phyloP scores from a whole-genome alignment of 2,888 invertebrate genomes.

The Epirrhoe tristata region DNA sequence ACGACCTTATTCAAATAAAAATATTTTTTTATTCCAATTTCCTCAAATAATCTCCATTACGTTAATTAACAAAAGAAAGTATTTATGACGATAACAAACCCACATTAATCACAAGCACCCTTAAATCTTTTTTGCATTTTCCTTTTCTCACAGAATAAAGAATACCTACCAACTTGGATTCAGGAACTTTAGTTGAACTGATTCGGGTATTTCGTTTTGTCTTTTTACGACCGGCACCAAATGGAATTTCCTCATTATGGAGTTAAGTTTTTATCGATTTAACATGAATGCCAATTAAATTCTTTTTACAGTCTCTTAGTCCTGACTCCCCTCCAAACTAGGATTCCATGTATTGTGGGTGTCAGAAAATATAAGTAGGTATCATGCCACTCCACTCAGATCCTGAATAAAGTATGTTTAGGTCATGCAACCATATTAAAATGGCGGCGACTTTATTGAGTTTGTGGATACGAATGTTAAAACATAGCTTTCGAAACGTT shows the following conservation, averaged over 20 bases:
- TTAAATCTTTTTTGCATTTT: conserved; percentile 9
- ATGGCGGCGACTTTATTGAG: too few species aligned
- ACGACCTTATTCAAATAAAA: conserved; percentile 7
- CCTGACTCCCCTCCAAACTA: too few species aligned
- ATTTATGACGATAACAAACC: conserved; percentile 1
- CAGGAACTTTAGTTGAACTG: neutral
- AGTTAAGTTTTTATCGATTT: neutral
- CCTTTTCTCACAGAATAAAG: neutral
- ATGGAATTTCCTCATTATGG: neutral
- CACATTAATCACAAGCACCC: neutral
- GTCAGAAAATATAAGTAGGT: too few species aligned
- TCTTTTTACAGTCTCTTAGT: too few species aligned
- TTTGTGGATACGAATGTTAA: too few species aligned
- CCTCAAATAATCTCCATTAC: conserved; percentile 11
- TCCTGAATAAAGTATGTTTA: too few species aligned
- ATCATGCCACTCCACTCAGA: too few species aligned
- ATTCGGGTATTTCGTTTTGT: neutral
- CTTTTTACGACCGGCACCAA: neutral
- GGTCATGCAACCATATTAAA: too few species aligned
- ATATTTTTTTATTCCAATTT: conserved; percentile 1
- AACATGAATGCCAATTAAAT: neutral
- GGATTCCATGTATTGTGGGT: too few species aligned
- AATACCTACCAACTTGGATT: neutral
- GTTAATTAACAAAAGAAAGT: conserved; percentile 16
- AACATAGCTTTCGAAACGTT: too few species aligned